These are phyloP conservation scores for Dastarcus helophoroides DNA, from an alignment of 2,888 invertebrate species.

Conservation along the genomic window DNA sequence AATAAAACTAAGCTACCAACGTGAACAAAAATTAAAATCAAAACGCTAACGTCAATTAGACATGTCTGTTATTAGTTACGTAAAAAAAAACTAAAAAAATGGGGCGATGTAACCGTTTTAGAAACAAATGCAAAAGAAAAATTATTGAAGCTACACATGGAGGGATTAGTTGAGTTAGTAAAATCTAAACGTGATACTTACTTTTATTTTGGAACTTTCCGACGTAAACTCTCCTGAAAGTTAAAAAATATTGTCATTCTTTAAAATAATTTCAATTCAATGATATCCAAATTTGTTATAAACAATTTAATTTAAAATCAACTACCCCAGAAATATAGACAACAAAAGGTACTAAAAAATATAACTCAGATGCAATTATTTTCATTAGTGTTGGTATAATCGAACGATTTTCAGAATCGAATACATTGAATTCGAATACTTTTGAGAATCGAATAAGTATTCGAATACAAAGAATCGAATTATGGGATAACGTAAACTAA, in stretches of 20 bases:
- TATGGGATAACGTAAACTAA: no score
- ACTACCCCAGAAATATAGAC: no score
- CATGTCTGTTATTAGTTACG: not conserved
- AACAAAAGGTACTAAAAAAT: no score
- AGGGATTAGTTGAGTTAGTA: not conserved
- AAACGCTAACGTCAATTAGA: conserved; percentile 9
- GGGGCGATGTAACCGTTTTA: no score
- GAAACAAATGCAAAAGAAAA: conserved; percentile 2
- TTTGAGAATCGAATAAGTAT: no score
- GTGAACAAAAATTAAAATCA: conserved; percentile 19
- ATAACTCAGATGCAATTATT: no score
- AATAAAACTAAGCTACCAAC: conserved; percentile 22
- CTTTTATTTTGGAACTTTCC: conserved; percentile 23
- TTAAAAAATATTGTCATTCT: conserved; percentile 10
- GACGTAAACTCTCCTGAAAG: conserved; percentile 21
- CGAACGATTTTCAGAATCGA: no score
- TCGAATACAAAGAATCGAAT: no score
- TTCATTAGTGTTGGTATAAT: no score
- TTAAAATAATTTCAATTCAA: not conserved
- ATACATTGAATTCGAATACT: no score
- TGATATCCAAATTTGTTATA: no score
- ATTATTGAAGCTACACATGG: not conserved
- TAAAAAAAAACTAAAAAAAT: not conserved
- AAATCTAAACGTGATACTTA: conserved; percentile 18
- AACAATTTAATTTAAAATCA: no score